These are phyloP conservation scores for Eupelmus urozonus DNA, from an alignment of 2,888 invertebrate genomes.

Conservation along the genomic window DNA sequence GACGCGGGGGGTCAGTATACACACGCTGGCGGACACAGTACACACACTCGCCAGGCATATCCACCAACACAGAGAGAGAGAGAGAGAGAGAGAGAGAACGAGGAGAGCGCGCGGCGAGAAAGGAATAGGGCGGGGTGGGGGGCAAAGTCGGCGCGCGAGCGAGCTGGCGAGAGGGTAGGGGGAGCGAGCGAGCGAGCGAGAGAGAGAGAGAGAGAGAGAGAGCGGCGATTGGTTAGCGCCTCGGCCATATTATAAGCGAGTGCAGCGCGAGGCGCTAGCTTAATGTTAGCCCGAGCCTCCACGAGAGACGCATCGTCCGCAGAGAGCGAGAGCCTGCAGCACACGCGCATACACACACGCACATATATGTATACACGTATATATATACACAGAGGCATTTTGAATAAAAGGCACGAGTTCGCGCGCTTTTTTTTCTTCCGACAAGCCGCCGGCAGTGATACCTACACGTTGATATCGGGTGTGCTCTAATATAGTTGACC, in stretches of 20 bases:
- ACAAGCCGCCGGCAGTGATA: too few species aligned
- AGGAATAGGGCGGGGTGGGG: neutral
- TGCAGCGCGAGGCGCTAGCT: constrained; percentile 74
- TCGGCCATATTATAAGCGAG: constrained; percentile 76
- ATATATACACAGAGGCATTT: constrained; percentile 21
- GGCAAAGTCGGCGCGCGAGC: constrained; percentile 1
- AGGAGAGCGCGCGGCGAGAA: neutral
- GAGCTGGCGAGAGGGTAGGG: neutral
- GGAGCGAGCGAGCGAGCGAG: neutral
- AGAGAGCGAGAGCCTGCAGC: neutral
- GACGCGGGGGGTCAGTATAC: constrained; percentile 44
- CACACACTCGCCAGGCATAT: neutral
- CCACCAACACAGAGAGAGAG: neutral
- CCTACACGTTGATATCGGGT: too few species aligned
- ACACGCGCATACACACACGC: constrained; percentile 2
- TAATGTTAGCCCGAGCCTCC: constrained; percentile 75
- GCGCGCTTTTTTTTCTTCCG: too few species aligned
- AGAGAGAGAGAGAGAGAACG: too few species aligned
- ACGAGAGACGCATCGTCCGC: constrained; percentile 72
- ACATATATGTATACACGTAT: neutral
- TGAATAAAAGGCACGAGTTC: constrained; percentile 19
- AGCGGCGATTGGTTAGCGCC: constrained; percentile 73
- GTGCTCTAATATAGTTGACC: neutral
- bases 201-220: neutral
- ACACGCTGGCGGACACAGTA: neutral